phyloP scores from a whole-genome alignment of 2,888 invertebrate genomes.

The Troilus luridus region DNA sequence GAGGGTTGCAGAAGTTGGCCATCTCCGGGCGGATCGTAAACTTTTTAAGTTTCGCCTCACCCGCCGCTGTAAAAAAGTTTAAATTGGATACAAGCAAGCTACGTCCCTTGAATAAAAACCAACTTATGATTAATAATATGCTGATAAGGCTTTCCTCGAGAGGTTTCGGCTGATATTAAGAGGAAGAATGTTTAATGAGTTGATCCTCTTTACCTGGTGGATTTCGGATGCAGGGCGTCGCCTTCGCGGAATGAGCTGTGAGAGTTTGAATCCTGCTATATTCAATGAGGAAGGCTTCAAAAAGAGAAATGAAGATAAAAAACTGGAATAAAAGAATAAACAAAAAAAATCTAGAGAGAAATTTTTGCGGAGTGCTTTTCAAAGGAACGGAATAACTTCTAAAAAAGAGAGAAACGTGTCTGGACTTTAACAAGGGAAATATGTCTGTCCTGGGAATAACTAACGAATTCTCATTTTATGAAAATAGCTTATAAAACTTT shows the following conservation, averaged over 20 bases:
- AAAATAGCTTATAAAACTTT: not conserved
- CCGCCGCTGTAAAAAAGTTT: slow-evolving; percentile 35
- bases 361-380: slow-evolving; percentile 28
- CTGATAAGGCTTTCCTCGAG: slow-evolving; percentile 46
- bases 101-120: slow-evolving; percentile 38
- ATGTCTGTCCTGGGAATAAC: slow-evolving; percentile 1
- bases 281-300: not conserved
- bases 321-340: slow-evolving; percentile 1
- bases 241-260: not conserved
- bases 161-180: slow-evolving; percentile 44
- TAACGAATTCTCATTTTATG: not conserved
- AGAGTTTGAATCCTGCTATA: slow-evolving; percentile 23
- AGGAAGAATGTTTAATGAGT: slow-evolving; percentile 54
- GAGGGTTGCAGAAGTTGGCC: slow-evolving; percentile 2
- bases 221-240: slow-evolving; percentile 26
- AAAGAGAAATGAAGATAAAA: slow-evolving; percentile 20
- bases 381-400: slow-evolving; percentile 30
- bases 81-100: slow-evolving; percentile 45
- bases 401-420: slow-evolving; percentile 23
- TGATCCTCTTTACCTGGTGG: slow-evolving; percentile 19
- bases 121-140: slow-evolving; percentile 49
- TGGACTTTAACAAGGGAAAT: slow-evolving; percentile 30
- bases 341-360: not conserved
- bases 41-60: slow-evolving; percentile 39
- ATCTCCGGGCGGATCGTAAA: not conserved